phyloP scores from a whole-genome alignment of 2,797 vertebrate species.

The Clarias laeviceps region DNA sequence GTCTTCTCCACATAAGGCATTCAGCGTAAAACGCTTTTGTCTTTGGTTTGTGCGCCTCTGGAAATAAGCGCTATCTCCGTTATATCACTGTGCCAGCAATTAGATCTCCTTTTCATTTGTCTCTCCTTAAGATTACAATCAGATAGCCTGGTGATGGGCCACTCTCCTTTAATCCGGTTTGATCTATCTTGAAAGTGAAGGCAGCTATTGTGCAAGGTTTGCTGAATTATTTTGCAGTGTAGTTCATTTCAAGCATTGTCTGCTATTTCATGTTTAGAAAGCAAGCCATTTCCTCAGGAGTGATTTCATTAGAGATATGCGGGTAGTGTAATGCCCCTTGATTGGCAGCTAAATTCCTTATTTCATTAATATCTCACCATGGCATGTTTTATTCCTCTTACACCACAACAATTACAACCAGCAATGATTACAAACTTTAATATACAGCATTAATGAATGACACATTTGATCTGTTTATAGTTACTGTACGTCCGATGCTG shows the following conservation, averaged over 20 bases:
- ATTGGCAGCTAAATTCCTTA: background rate
- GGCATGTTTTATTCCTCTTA: background rate
- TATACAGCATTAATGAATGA: background rate
- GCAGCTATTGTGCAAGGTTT: constrained; percentile 6
- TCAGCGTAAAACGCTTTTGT: constrained; percentile 24
- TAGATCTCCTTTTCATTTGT: constrained; percentile 33
- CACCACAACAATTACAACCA: background rate
- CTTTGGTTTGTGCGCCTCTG: constrained; percentile 40
- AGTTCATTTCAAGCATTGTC: background rate
- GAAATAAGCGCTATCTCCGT: constrained; percentile 12
- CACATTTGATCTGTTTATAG: background rate
- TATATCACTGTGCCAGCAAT: constrained; percentile 20
- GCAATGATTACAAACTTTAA: background rate
- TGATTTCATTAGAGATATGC: background rate
- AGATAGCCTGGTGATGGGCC: constrained; percentile 20
- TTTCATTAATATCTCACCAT: background rate
- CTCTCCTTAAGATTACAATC: constrained; percentile 32
- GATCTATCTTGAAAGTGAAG: constrained; percentile 12
- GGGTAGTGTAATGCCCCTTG: background rate
- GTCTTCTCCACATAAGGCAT: constrained; percentile 31
- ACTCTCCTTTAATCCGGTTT: constrained; percentile 25
- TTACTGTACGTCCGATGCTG: background rate
- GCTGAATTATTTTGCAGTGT: background rate
- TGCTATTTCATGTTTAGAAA: background rate
- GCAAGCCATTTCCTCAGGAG: background rate